Evolutionary conservation across 35 echinoderm and acorn worm species (phyloP).

Genomic region (Lytechinus pictus): DNA sequence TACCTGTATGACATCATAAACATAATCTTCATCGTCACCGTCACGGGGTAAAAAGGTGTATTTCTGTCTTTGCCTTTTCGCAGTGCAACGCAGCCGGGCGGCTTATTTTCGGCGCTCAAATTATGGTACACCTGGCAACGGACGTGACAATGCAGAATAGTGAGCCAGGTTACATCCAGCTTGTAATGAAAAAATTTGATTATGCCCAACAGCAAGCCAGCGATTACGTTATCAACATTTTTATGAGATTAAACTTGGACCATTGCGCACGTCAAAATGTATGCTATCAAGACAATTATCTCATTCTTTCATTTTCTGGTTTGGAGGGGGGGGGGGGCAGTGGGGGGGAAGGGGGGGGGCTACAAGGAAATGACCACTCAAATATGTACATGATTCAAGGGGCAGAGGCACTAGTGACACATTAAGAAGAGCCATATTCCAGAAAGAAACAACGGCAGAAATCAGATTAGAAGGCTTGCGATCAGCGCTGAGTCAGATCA

Average conservation of each 20-base stretch:
- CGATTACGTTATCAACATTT: background rate
- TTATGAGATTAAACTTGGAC: background rate
- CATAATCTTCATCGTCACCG: background rate
- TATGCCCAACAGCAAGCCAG: background rate
- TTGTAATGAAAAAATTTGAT: background rate
- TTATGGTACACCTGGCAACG: background rate
- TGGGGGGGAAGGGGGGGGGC: background rate
- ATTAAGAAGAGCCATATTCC: background rate
- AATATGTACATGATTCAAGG: background rate
- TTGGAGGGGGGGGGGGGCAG: background rate
- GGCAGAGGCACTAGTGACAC: background rate
- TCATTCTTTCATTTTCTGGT: background rate
- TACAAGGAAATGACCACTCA: background rate
- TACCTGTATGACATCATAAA: background rate
- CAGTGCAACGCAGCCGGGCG: background rate
- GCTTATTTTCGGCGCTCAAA: constrained; percentile 9
- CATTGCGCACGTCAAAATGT: background rate
- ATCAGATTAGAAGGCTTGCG: background rate
- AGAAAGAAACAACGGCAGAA: background rate
- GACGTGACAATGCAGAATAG: constrained; percentile 29
- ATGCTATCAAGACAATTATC: background rate
- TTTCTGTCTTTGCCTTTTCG: background rate
- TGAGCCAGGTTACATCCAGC: background rate
- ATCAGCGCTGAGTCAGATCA: background rate
- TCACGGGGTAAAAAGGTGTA: background rate